These are phyloP conservation scores for Drosophila burlai DNA, from an alignment of 1,140 invertebrate species.

Conservation along the genomic window DNA sequence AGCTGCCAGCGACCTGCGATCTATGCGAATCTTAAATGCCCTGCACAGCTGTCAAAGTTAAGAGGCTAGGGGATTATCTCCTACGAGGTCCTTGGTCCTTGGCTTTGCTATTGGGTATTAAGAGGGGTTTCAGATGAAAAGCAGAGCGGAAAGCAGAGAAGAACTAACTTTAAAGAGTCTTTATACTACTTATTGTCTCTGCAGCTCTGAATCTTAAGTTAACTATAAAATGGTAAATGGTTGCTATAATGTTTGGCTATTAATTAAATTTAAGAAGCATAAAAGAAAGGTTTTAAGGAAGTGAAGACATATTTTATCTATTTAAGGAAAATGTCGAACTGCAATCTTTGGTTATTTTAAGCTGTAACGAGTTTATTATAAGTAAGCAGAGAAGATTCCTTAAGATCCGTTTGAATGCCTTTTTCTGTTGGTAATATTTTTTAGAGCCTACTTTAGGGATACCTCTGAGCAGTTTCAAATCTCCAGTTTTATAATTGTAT, in stretches of 20 bases:
- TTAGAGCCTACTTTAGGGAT: background rate
- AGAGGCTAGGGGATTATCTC: constrained; percentile 51
- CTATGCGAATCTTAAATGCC: constrained; percentile 61
- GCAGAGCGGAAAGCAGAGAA: background rate
- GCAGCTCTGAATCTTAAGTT: background rate
- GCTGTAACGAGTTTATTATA: background rate
- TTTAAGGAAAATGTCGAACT: background rate
- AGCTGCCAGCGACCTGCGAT: constrained; percentile 21
- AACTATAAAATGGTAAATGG: background rate
- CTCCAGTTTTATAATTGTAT: background rate
- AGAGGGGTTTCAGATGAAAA: background rate
- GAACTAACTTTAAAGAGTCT: too few species aligned
- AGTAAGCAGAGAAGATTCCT: too few species aligned
- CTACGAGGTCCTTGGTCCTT: constrained; percentile 11
- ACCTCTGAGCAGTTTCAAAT: background rate
- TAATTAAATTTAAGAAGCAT: too few species aligned
- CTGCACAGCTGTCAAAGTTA: constrained; percentile 58
- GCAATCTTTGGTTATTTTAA: background rate
- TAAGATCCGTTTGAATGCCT: background rate
- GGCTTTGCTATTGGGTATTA: constrained; percentile 10
- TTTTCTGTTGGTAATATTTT: too few species aligned
- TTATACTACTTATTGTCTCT: background rate
- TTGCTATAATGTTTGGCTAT: too few species aligned
- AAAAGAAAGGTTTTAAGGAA: too few species aligned
- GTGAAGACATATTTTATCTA: background rate